Conservation (phyloP, 2,113 vertebrate genomes). For the Thomomys bottae region DNA sequence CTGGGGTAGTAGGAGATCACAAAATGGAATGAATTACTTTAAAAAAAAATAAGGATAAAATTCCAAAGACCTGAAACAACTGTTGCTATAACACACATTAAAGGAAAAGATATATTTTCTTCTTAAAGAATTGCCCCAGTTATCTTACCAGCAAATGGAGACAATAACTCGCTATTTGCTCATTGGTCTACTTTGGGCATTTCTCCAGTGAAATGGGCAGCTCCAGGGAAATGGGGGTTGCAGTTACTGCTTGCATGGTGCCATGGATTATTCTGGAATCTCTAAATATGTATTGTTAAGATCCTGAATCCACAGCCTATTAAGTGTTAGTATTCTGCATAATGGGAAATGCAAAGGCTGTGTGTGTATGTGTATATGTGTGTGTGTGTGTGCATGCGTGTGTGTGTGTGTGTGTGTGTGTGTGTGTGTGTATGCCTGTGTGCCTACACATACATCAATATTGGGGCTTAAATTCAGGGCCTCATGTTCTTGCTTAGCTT, state of each 20-base stretch:
- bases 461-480: too few relatives aligned
- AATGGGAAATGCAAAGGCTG: neutral
- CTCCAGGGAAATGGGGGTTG: neutral
- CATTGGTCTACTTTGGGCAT: neutral
- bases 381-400: too few relatives aligned
- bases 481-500: too few relatives aligned
- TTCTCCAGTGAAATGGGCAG: neutral
- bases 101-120: neutral
- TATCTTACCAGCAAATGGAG: neutral
- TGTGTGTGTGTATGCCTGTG: too few relatives aligned
- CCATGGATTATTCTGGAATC: neutral
- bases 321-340: neutral
- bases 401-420: too few relatives aligned
- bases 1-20: neutral
- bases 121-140: neutral
- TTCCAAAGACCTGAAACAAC: neutral
- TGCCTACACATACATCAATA: too few relatives aligned
- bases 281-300: constrained; percentile 29
- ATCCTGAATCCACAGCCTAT: too few relatives aligned
- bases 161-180: neutral
- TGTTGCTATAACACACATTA: neutral
- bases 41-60: neutral
- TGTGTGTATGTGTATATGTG: too few relatives aligned
- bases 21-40: constrained; percentile 36
- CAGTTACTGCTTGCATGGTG: neutral